phyloP scores from a whole-genome alignment of 2,888 invertebrate species.

The Melanostoma mellinum region DNA sequence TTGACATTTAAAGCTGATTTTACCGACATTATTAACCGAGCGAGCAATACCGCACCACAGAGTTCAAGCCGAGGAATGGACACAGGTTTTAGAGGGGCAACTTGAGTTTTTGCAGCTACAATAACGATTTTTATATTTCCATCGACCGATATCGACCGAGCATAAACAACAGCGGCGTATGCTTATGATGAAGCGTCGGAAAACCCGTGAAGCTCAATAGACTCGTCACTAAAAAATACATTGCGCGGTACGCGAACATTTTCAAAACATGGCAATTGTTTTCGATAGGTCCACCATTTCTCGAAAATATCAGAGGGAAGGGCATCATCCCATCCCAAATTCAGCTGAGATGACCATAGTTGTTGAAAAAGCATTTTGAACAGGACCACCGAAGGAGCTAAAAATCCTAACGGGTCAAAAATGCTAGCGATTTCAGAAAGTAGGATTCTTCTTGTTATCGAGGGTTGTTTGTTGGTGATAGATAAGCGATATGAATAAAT shows the following conservation, averaged over 20 bases:
- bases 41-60: slow-evolving; percentile 46
- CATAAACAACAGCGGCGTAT: slow-evolving; percentile 43
- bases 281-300: background rate
- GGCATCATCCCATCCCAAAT: background rate
- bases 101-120: slow-evolving; percentile 26
- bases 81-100: slow-evolving; percentile 30
- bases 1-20: no score
- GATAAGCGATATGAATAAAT: no score
- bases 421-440: no score
- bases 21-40: no score
- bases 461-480: no score
- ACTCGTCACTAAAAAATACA: background rate
- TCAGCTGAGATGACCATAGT: no score
- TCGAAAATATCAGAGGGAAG: background rate
- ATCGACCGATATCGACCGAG: background rate
- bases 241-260: background rate
- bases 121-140: background rate
- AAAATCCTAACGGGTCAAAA: no score
- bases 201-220: slow-evolving; percentile 20
- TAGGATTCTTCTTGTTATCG: no score
- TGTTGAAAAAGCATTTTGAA: no score
- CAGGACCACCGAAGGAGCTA: no score
- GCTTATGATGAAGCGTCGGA: slow-evolving; percentile 26
- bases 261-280: slow-evolving; percentile 6
- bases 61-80: slow-evolving; percentile 55